These are phyloP conservation scores for Acipenser ruthenus DNA, from an alignment of 2,797 vertebrate species.

Conservation along the genomic window DNA sequence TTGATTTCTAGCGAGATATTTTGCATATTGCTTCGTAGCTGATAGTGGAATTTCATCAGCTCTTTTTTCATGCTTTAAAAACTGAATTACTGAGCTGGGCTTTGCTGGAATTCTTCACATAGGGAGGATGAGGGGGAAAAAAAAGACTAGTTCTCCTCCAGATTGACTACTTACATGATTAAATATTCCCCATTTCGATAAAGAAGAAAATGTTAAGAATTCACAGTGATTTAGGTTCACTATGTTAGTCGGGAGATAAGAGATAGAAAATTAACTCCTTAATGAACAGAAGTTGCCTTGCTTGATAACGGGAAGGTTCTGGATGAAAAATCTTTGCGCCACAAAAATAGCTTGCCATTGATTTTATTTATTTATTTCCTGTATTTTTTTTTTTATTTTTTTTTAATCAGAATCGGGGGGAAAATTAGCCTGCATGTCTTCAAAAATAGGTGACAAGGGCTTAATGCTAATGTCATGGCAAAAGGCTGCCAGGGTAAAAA, in stretches of 20 bases:
- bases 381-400: not conserved
- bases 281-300: constrained; percentile 57
- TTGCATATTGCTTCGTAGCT: constrained; percentile 99
- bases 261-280: constrained; percentile 64
- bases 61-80: constrained; percentile 91
- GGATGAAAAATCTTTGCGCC: too few species aligned
- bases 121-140: constrained; percentile 57
- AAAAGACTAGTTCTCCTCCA: constrained; percentile 59
- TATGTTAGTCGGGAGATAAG: constrained; percentile 56
- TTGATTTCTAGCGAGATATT: constrained; percentile 98
- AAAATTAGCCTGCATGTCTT: constrained; percentile 2
- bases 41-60: constrained; percentile 99
- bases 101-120: constrained; percentile 74
- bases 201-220: constrained; percentile 66
- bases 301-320: constrained; percentile 47
- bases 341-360: too few species aligned
- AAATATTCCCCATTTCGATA: constrained; percentile 70
- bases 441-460: constrained; percentile 1
- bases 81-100: constrained; percentile 84
- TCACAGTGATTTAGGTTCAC: constrained; percentile 64
- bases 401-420: not conserved
- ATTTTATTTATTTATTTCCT: too few species aligned
- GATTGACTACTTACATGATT: constrained; percentile 70
- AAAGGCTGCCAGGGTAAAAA: not conserved
- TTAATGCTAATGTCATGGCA: not conserved